Conservation (phyloP, 2,113 vertebrate genomes). For the Scortum barcoo region DNA sequence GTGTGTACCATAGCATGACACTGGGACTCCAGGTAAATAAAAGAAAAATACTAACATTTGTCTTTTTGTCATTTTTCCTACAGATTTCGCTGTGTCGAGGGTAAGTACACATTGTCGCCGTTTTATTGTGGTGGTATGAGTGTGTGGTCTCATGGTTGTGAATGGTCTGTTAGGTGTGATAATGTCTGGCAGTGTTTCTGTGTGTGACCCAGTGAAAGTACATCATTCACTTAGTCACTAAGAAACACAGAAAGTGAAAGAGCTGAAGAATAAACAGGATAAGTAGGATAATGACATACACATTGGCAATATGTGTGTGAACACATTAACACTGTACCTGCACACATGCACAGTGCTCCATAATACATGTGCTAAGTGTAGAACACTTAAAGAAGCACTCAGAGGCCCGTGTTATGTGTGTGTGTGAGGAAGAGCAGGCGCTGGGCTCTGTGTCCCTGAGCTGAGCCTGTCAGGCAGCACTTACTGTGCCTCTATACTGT, state of each 20-base stretch:
- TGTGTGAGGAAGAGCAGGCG: neutral
- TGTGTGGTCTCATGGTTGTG: no score
- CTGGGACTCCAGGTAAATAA: neutral
- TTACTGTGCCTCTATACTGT: neutral
- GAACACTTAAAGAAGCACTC: neutral
- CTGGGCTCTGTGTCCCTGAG: neutral
- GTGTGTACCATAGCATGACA: no score
- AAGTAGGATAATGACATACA: neutral
- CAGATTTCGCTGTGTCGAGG: conserved; percentile 80
- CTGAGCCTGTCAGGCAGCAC: neutral
- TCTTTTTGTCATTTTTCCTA: conserved; percentile 71
- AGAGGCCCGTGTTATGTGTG: neutral
- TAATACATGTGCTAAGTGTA: neutral
- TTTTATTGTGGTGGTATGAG: neutral
- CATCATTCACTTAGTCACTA: neutral
- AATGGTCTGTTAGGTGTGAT: no score
- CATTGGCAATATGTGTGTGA: neutral
- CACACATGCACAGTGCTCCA: neutral
- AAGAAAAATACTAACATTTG: conserved; percentile 23
- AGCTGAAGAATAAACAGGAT: no score
- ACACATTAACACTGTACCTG: neutral
- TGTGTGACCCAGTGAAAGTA: no score
- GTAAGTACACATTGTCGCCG: conserved; percentile 65
- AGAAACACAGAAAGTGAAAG: neutral
- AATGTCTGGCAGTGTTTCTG: neutral